Base-by-base conservation (phyloP, 92 coral and sea anemone species). In the Phenganax stokvisi region DNA sequence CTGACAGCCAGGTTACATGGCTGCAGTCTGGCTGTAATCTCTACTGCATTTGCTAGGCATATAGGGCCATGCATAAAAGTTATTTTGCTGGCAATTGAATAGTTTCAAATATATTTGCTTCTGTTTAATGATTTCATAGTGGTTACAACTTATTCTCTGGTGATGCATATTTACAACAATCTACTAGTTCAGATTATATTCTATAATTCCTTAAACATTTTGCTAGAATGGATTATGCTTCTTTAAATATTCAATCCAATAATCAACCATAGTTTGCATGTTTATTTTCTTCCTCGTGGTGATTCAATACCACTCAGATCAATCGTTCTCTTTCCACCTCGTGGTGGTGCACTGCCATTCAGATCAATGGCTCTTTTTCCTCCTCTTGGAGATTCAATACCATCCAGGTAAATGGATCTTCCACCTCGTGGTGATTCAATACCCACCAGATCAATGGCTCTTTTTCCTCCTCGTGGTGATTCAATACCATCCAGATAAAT, bases 231-330 rank as follows among this genome's bases (percentile, higher is more conserved):
- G 51, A 37, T 63, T 13, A 61, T 61, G 20, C 25, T 6, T 13
- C 12, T 25, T 66, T 66, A 29, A 25, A 27, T 27, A 5, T 66
- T 68, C 47, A n/a, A 8, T 16, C 9, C 73, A 68, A 12, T 37
- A 68, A 68, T 68, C 12, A 9, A 12, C 70, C 37, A 12, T 56
- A 60, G 56, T 54, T 76, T 12, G 44, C 15, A 20, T 58, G 58
- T 55, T 57, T 52, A 27, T 51, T 74, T 74, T 76, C 80, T 56
- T 12, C 80, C 80, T 57, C 80, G 61, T 76, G 80, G 80, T 58
- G 52, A 7, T 62, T 76, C 80, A n/a, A 56, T 76, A 20, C 79
- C 79, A 53, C 16, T 28, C 51, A 74, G 79, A 10, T 51, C 67
- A 56, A 75, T 27, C 47, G 0, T 15, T 56, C 80, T 58, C 25